Evolutionary conservation across 2,888 invertebrate species (phyloP), one percentile per base, ranked within the genome.

Genomic region (Apantesis nais): DNA sequence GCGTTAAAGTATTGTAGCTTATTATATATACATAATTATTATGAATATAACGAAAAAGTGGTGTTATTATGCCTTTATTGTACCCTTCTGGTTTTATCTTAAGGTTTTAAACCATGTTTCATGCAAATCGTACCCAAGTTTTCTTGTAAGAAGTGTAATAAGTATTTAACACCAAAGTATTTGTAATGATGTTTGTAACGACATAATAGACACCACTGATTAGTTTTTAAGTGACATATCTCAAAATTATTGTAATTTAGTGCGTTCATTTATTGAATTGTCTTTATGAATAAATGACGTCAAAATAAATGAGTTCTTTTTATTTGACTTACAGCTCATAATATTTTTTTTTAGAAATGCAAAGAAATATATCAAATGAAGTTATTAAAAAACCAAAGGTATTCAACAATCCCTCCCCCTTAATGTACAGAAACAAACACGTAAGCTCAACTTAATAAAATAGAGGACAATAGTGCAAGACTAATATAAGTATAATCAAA

Each of bases 251-350:
- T 93, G 93, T 95, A 94, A 94, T 90, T 92, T 94, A 94, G 94
- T 91, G 93, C 92, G 94, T 90, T 93, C 92, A 93, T 94, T 94
- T 94, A 94, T 93, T 93, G 88, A 93, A 94, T 93, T 94, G 93
- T 94, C 94, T 95, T 94, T 94, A 95, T 89, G 93, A 94, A 94
- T 95, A 95, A 94, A 95, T 94, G 93, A 94, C 91, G 92, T 92
- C 88, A 87, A 93, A 92, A 90, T 86, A 77, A 67, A 55, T 61
- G 25, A 67, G 9, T 52, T 62, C 71, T 84, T 77, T 63, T 70
- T 75, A 66, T 68, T 64, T 58, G 1, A 58, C 9, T 16, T 29
- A 34, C 25, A 11, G 9, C 31, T n/a, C 34, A 41, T n/a, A n/a
- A n/a, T n/a, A n/a, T n/a, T n/a, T n/a, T 41, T 39, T 25, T 34